Evolutionary conservation across 92 coral and sea anemone genomes (phyloP), one percentile per base, ranked within the genome.

Genomic region (Metridium senile): DNA sequence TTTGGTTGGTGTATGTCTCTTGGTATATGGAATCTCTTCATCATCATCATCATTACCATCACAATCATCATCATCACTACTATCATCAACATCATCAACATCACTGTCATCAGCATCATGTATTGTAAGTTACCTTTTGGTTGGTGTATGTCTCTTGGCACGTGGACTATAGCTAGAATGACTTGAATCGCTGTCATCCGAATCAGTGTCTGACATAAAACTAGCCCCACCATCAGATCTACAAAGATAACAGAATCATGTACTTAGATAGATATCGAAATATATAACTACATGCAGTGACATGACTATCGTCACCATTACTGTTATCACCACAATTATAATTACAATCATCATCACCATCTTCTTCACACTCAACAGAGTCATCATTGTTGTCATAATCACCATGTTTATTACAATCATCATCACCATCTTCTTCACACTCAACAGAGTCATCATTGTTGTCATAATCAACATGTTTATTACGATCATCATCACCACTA

Each of bases 161-260:
- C 43, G 69, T 9, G 85, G 68, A 18, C 31, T 53, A 45, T 64
- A 81, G 25, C 79, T 81, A 20, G 85, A 81, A 66, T 34, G 73
- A 54, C 91, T 89, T 35, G 77, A 87, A 1, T 78, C 88, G 46
- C 96, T 90, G 34, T 75, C 62, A 68, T 62, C 52, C 18, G 92
- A 89, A 49, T 88, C 89, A 39, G 71, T 80, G 56, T 81, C 93
- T 13, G 89, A 82, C 74, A 74, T 58, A 13, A 78, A 74, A 68
- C 90, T 82, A 33, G 6, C 6, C 6, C 23, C 51, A 47, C 17
- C 1, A 31, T 71, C 13, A 39, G 69, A 63, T 1, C 69, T 63
- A 30, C 17, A 63, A 31, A 30, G 0, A 31, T n/a, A 3, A 63
- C 25, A 20, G 9, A 17, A n/a, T 31, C 1, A 11, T 33, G 25